Evolutionary conservation across 2,797 vertebrate species (phyloP).

Genomic region (Hybognathus amarus): DNA sequence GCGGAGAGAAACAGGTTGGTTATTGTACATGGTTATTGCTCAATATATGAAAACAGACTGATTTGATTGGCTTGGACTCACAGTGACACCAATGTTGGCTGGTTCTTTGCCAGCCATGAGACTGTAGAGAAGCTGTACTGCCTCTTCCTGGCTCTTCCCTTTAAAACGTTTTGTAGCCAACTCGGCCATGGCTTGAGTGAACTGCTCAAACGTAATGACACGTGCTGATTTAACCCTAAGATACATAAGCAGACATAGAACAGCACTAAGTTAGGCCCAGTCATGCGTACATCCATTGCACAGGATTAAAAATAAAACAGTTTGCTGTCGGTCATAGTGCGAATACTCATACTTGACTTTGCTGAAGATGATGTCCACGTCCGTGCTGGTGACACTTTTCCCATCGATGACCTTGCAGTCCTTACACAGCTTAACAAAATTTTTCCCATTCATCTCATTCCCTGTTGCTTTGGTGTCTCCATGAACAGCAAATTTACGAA

Average conservation of each 20-base stretch:
- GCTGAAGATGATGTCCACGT: slow-evolving; percentile 86
- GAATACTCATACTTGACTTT: slow-evolving; percentile 86
- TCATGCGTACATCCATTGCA: not conserved
- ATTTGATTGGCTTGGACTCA: slow-evolving; percentile 70
- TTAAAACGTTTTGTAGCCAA: slow-evolving; percentile 84
- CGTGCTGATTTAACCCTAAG: slow-evolving; percentile 81
- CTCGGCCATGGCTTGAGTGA: slow-evolving; percentile 83
- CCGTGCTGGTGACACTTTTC: slow-evolving; percentile 83
- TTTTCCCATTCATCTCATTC: slow-evolving; percentile 85
- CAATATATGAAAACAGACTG: not conserved
- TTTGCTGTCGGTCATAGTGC: not conserved
- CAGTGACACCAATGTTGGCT: slow-evolving; percentile 74
- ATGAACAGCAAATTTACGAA: slow-evolving; percentile 82
- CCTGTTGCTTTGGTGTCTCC: slow-evolving; percentile 81
- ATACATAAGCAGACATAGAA: slow-evolving; percentile 19
- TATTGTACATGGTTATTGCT: not conserved
- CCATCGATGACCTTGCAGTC: slow-evolving; percentile 85
- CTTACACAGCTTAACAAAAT: slow-evolving; percentile 89
- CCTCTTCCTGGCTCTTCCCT: slow-evolving; percentile 79
- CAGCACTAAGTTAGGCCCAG: not conserved
- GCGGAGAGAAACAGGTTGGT: not conserved
- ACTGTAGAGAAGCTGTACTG: slow-evolving; percentile 74
- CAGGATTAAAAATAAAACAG: not conserved
- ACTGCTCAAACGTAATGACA: slow-evolving; percentile 87
- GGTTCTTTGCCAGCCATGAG: slow-evolving; percentile 86